These are phyloP conservation scores for Tridacna crocea DNA, from an alignment of 2,888 invertebrate species.

Conservation along the genomic window DNA sequence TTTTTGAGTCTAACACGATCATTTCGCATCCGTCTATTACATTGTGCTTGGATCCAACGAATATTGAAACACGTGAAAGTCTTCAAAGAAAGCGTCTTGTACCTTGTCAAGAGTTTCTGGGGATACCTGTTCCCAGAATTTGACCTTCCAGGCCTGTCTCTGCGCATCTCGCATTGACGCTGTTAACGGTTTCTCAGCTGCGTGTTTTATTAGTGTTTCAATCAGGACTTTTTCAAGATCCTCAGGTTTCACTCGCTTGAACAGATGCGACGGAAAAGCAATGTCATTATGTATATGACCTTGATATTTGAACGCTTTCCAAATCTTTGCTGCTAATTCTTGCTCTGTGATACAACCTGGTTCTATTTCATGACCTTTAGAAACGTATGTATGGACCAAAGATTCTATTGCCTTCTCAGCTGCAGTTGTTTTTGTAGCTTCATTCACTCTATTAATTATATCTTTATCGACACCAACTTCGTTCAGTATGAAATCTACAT, in stretches of 20 bases:
- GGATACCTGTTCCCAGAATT: conserved; percentile 44
- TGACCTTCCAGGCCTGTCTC: conserved; percentile 45
- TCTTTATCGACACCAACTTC: conserved; percentile 40
- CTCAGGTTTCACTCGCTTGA: conserved; percentile 12
- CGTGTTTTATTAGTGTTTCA: conserved; percentile 33
- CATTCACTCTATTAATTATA: conserved; percentile 29
- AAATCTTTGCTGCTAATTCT: conserved; percentile 41
- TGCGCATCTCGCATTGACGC: conserved; percentile 32
- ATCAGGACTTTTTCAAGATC: conserved; percentile 27
- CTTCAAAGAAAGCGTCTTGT: conserved; percentile 50
- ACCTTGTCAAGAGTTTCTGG: conserved; percentile 31
- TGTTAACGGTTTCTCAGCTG: conserved; percentile 16
- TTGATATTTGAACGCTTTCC: conserved; percentile 54
- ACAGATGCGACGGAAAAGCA: conserved; percentile 35
- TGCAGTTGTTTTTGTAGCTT: conserved; percentile 29
- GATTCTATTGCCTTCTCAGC: conserved; percentile 21
- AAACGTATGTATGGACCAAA: conserved; percentile 48
- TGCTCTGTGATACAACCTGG: conserved; percentile 45
- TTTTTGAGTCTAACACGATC: too few relatives aligned
- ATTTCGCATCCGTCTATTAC: conserved; percentile 5
- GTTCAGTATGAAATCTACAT: conserved; percentile 51
- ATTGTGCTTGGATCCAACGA: conserved; percentile 42
- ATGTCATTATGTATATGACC: conserved; percentile 53
- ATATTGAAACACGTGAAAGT: conserved; percentile 46
- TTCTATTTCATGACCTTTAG: conserved; percentile 46